phyloP scores from a whole-genome alignment of 2,797 vertebrate genomes.

The Hypotaenidia philippensis region DNA sequence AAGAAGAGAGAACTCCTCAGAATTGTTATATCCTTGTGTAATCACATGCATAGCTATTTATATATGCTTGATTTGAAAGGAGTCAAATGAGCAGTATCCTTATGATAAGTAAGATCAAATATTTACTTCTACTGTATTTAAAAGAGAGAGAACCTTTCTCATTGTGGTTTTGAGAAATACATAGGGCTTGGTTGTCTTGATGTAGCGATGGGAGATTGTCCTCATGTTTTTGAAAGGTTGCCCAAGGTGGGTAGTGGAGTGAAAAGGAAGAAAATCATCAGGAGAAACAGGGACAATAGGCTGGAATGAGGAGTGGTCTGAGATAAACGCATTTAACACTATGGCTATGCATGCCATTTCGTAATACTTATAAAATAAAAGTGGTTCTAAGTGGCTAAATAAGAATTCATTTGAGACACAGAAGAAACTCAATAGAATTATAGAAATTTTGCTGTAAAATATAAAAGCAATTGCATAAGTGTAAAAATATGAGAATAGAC shows the following conservation, averaged over 20 bases:
- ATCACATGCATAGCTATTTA: slow-evolving; percentile 29
- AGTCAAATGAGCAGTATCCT: slow-evolving; percentile 38
- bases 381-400: background rate
- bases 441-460: slow-evolving; percentile 36
- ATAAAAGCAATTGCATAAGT: background rate
- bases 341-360: background rate
- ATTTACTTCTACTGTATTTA: slow-evolving; percentile 41
- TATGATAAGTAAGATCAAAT: slow-evolving; percentile 14
- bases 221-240: slow-evolving; percentile 1
- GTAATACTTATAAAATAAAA: slow-evolving; percentile 25
- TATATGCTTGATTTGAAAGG: slow-evolving; percentile 32
- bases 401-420: slow-evolving; percentile 21
- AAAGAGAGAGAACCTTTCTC: slow-evolving; percentile 56
- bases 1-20: background rate
- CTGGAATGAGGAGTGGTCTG: slow-evolving; percentile 11
- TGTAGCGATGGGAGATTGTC: background rate
- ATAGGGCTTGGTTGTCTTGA: background rate
- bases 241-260: background rate
- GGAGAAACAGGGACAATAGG: background rate
- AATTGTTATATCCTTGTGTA: slow-evolving; percentile 49
- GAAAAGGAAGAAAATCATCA: slow-evolving; percentile 23
- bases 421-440: background rate
- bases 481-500: background rate
- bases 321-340: slow-evolving; percentile 14
- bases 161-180: slow-evolving; percentile 42